Conservation (phyloP, 1,140 invertebrate species). For the Pteromalus puparum region DNA sequence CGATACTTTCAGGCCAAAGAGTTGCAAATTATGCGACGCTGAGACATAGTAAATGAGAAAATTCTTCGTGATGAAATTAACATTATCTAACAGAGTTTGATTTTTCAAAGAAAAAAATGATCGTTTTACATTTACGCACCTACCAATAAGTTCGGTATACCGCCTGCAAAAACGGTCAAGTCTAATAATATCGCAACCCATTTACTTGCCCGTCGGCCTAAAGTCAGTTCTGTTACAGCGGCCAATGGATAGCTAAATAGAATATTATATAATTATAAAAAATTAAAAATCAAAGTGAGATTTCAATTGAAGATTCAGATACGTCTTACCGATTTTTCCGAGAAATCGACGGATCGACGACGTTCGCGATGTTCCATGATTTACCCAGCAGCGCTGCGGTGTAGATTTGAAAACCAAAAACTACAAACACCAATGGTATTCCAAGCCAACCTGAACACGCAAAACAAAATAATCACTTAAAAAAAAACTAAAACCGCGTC, state of each 20-base stretch:
- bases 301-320: not conserved
- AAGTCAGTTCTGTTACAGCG: slow-evolving; percentile 84
- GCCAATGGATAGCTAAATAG: slow-evolving; percentile 82
- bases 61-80: not conserved
- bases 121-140: slow-evolving; percentile 73
- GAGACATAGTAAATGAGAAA: not conserved
- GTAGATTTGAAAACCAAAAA: slow-evolving; percentile 84
- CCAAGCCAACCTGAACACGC: slow-evolving; percentile 81
- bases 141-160: slow-evolving; percentile 86
- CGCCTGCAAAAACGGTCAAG: slow-evolving; percentile 83
- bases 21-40: slow-evolving; percentile 86
- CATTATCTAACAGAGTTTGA: too few relatives aligned
- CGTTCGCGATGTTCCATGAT: slow-evolving; percentile 84
- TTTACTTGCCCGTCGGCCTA: slow-evolving; percentile 77
- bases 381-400: slow-evolving; percentile 83
- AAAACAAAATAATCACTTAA: not conserved
- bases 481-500: too few relatives aligned
- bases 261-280: not conserved
- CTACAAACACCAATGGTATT: slow-evolving; percentile 80
- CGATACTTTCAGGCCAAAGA: slow-evolving; percentile 82
- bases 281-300: not conserved
- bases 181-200: slow-evolving; percentile 83
- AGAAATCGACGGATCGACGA: slow-evolving; percentile 80
- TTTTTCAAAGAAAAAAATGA: not conserved
- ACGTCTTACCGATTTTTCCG: slow-evolving; percentile 80